phyloP scores from a whole-genome alignment of 2,797 vertebrate genomes.

The Aldrovandia affinis region DNA sequence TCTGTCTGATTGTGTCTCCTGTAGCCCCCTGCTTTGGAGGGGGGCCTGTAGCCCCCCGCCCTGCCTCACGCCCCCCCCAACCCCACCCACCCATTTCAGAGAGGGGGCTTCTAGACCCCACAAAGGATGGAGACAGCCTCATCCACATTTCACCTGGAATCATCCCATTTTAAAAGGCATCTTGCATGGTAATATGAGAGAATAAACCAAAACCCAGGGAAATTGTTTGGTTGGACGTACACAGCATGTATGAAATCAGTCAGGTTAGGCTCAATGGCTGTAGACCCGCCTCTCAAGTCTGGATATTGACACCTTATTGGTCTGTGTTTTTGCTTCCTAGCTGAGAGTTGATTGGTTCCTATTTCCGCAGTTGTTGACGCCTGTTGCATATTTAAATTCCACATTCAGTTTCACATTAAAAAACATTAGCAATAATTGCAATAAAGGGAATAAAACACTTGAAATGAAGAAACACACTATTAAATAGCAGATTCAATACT shows the following conservation, averaged over 20 bases:
- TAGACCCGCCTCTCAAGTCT: neutral
- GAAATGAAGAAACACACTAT: neutral
- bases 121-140: neutral
- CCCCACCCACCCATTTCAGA: conserved; percentile 21
- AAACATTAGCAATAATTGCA: neutral
- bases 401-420: neutral
- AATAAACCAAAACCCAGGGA: neutral
- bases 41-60: neutral
- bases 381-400: neutral
- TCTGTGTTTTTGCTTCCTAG: neutral
- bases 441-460: neutral
- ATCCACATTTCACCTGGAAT: neutral
- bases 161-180: neutral
- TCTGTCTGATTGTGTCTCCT: conserved; percentile 29
- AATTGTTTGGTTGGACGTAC: neutral
- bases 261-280: neutral
- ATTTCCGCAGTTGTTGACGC: neutral
- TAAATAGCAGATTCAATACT: neutral
- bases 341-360: neutral
- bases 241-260: neutral
- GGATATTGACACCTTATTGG: neutral
- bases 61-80: neutral
- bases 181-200: neutral
- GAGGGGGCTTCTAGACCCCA: neutral
- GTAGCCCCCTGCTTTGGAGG: neutral